Base-by-base conservation (phyloP, 2,888 invertebrate genomes). In the Lasiommata megera region DNA sequence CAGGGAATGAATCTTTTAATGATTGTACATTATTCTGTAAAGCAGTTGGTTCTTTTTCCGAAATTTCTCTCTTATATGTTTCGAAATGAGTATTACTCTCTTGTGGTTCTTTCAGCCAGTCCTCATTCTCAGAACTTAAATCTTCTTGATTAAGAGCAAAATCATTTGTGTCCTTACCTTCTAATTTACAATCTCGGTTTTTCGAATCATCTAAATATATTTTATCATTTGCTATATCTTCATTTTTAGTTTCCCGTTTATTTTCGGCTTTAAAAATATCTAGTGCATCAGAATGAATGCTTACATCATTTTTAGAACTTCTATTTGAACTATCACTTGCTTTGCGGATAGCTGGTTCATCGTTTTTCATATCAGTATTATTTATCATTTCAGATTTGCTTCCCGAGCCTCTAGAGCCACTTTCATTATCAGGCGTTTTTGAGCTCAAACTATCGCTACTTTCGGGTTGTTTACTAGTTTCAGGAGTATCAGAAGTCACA, bases 1-100 rank as follows among this genome's bases (percentile, higher is more conserved):
- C 81, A 1, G 88, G 84, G 67, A 90, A 90, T 6, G 90, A 90
- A 51, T 90, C 88, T 62, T 86, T 84, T 55, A 90, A 66, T n/a
- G 82, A 82, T 66, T 80, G 82, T 1, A 86, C 64, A n/a, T 82
- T 74, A 56, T 83, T 79, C 1, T 70, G 58, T 23, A 79, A 63
- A 55, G 77, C 77, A 0, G 67, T 59, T 58, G 76, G 66, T 17
- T 73, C 73, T n/a, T 76, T 69, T 17, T 63, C 63, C 54, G 59
- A 62, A 23, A 64, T 57, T 54, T 84, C 83, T 40, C 87, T 73
- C 73, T 87, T 88, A 47, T 74, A 71, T 34, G 64, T 62, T 61
- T 63, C 67, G 48, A 73, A 74, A 47, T 72, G 63, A 2, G 60
- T 66, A 59, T 67, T 64, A 18, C 47, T 47, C 40, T 52, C 56